phyloP scores from a whole-genome alignment of 2,888 invertebrate genomes.

The Pollenia amentaria region DNA sequence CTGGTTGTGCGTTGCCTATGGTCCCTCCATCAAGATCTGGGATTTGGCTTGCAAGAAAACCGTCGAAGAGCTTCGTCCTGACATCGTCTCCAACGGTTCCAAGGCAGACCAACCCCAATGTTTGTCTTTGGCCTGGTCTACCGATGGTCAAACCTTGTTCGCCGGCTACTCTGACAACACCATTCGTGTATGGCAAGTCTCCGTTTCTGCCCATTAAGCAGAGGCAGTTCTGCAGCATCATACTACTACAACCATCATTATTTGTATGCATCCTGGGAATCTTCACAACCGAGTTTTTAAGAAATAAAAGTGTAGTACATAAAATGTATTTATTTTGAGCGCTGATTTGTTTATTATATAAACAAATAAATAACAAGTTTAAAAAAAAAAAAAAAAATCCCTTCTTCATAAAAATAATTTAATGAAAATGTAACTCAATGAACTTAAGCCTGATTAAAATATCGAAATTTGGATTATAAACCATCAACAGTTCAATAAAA shows the following conservation, averaged over 20 bases:
- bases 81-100: slow-evolving; percentile 91
- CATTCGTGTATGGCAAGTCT: slow-evolving; percentile 99
- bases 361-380: slow-evolving; percentile 79
- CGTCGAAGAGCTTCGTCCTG: slow-evolving; percentile 99
- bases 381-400: too few species aligned
- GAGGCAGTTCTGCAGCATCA: slow-evolving; percentile 37
- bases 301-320: slow-evolving; percentile 58
- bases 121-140: slow-evolving; percentile 98
- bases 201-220: slow-evolving; percentile 91
- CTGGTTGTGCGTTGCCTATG: slow-evolving; percentile 99
- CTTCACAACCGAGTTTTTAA: slow-evolving; percentile 40
- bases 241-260: slow-evolving; percentile 19
- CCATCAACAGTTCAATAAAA: too few species aligned
- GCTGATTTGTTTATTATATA: slow-evolving; percentile 81
- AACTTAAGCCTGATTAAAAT: too few species aligned
- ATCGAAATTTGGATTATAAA: too few species aligned
- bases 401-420: too few species aligned
- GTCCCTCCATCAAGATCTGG: slow-evolving; percentile 99
- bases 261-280: slow-evolving; percentile 46
- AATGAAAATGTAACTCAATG: too few species aligned
- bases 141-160: slow-evolving; percentile 99
- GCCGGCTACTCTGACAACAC: slow-evolving; percentile 99
- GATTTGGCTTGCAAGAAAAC: slow-evolving; percentile 99
- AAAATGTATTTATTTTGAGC: slow-evolving; percentile 75
- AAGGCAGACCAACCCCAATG: slow-evolving; percentile 98